Percentiles rank a stretch among this genome's conserved stretches.
Conservation (phyloP, 2,797 vertebrate species). For the Scyliorhinus canicula region DNA sequence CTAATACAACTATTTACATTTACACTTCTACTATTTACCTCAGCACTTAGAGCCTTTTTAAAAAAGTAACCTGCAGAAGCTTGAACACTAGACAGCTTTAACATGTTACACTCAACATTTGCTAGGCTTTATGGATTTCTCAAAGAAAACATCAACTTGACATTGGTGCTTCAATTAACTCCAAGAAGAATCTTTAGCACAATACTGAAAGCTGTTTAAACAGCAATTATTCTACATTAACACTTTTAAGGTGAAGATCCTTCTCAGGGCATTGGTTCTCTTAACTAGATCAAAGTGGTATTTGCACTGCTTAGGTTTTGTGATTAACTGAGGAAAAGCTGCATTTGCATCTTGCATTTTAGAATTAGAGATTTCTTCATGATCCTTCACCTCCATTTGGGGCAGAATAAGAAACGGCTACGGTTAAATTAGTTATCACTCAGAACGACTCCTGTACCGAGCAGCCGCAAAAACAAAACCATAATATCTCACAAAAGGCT, state of each 20-base stretch:
- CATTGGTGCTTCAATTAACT: neutral
- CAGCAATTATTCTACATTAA: neutral
- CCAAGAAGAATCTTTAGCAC: neutral
- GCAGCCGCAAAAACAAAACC: neutral
- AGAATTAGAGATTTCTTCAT: neutral
- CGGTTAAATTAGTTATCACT: neutral
- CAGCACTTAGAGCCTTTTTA: neutral
- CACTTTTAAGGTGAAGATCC: neutral
- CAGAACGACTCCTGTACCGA: neutral
- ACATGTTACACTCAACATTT: conserved; percentile 23
- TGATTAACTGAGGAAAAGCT: neutral
- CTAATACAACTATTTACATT: conserved; percentile 19
- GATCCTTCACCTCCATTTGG: neutral
- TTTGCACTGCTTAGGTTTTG: neutral
- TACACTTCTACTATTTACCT: conserved; percentile 1
- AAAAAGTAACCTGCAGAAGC: neutral
- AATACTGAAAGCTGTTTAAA: neutral
- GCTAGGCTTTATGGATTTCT: neutral
- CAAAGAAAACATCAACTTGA: conserved; percentile 24
- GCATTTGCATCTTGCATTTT: neutral
- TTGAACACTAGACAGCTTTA: conserved; percentile 2
- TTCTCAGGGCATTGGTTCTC: neutral
- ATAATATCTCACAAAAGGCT: neutral
- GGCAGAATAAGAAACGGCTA: neutral
- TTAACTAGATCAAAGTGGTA: conserved; percentile 1